phyloP scores from a whole-genome alignment of 2,113 vertebrate genomes.

The Scomber scombrus region DNA sequence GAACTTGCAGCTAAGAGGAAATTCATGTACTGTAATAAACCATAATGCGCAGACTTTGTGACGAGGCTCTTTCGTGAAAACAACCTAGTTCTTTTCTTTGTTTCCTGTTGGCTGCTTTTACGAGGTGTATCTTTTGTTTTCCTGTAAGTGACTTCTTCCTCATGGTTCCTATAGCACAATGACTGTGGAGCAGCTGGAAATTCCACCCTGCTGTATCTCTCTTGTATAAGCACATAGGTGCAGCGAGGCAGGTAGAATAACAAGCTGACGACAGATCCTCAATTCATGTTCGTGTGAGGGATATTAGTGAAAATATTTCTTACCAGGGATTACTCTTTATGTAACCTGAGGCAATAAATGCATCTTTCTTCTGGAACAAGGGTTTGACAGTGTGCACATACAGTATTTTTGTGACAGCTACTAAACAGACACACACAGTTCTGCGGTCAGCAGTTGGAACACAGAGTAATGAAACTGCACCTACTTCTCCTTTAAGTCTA shows the following conservation, averaged over 20 bases:
- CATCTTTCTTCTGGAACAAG: background rate
- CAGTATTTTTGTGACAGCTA: background rate
- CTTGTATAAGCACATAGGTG: background rate
- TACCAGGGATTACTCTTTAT: background rate
- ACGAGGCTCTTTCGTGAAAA: conserved; percentile 21
- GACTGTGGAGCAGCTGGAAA: conserved; percentile 53
- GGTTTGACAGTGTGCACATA: background rate
- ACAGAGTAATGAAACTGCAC: conserved; percentile 50
- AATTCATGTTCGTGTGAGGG: background rate
- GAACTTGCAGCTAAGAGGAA: background rate
- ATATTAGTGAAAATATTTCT: background rate
- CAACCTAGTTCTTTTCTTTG: conserved; percentile 7
- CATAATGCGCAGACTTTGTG: background rate
- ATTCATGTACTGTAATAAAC: background rate
- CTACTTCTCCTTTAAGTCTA: conserved; percentile 58
- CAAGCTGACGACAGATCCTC: background rate
- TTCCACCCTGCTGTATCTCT: conserved; percentile 54
- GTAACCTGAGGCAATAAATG: background rate
- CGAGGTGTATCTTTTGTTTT: conserved; percentile 45
- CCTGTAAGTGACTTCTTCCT: conserved; percentile 60
- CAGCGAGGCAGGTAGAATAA: conserved; percentile 19
- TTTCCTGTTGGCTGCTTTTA: conserved; percentile 48
- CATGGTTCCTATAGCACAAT: conserved; percentile 29
- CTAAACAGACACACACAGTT: background rate
- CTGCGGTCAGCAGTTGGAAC: conserved; percentile 31